Evolutionary conservation across 2,113 vertebrate genomes (phyloP).

Genomic region (Cochlearius cochlearius): DNA sequence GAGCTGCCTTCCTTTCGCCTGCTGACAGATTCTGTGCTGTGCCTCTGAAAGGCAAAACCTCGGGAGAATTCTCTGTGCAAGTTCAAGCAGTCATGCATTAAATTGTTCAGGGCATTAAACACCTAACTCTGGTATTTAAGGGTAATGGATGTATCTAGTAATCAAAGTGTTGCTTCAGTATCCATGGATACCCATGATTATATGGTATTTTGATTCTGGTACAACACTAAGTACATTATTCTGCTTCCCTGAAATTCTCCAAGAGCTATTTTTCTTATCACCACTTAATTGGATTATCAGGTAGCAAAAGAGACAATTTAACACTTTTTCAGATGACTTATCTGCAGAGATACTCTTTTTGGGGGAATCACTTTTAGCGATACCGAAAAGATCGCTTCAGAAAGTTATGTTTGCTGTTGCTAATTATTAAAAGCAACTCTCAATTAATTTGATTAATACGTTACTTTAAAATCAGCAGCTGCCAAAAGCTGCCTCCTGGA

Average conservation of each 20-base stretch:
- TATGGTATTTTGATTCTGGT: neutral
- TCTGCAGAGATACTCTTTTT: constrained; percentile 7
- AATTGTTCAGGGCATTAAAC: neutral
- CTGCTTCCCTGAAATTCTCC: constrained; percentile 46
- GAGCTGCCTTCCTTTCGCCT: neutral
- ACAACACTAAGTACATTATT: constrained; percentile 31
- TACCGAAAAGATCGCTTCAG: neutral
- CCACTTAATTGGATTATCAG: constrained; percentile 67
- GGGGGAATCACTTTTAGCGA: neutral
- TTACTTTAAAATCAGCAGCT: constrained; percentile 19
- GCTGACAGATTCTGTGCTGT: neutral
- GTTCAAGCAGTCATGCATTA: neutral
- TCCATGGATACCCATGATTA: neutral
- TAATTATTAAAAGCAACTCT: constrained; percentile 19
- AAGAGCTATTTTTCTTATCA: constrained; percentile 53
- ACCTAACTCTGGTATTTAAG: neutral
- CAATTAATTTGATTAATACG: constrained; percentile 5
- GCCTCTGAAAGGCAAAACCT: neutral
- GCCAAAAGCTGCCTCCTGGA: neutral
- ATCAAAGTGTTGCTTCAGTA: neutral
- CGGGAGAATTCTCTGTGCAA: neutral
- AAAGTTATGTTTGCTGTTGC: neutral
- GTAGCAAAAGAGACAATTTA: constrained; percentile 43
- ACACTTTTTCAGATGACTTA: constrained; percentile 17
- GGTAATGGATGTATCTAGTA: neutral